Conservation (phyloP, 2,113 vertebrate genomes). For the Eudorcas thomsonii region DNA sequence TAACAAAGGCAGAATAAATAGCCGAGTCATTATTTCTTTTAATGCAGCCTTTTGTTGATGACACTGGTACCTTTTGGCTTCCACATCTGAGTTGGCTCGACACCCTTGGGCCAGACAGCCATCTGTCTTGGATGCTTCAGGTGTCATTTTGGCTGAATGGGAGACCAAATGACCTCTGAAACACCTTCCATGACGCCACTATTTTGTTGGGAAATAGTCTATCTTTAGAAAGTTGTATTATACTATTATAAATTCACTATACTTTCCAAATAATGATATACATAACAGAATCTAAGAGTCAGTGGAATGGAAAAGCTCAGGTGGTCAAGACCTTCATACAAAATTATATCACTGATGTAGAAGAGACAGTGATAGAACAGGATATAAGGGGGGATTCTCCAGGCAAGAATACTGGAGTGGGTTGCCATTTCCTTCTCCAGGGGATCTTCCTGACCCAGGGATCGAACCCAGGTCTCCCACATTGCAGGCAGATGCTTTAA, state of each 20-base stretch:
- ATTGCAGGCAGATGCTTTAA: too few species aligned
- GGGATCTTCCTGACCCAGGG: too few species aligned
- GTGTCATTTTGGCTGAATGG: slow-evolving; percentile 36
- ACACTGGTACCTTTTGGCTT: slow-evolving; percentile 36
- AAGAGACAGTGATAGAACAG: not conserved
- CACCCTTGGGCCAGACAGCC: not conserved
- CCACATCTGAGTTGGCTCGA: not conserved
- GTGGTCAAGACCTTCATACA: not conserved
- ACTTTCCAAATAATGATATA: not conserved
- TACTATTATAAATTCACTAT: not conserved
- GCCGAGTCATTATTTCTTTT: not conserved
- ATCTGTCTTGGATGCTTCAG: slow-evolving; percentile 45
- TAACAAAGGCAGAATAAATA: not conserved
- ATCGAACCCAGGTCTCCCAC: rapidly evolving
- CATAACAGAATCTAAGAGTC: not conserved
- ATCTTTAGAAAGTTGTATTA: not conserved
- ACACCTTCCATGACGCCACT: not conserved
- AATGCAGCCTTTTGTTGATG: not conserved
- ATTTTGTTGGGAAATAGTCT: not conserved
- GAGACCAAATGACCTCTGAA: slow-evolving; percentile 44
- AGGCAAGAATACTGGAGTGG: too few species aligned
- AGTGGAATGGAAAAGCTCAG: not conserved
- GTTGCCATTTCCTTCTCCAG: too few species aligned
- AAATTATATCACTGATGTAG: not conserved
- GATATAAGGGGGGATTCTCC: not conserved